phyloP scores from a whole-genome alignment of 64 coral and sea anemone genomes.

The Anthopleura sola region DNA sequence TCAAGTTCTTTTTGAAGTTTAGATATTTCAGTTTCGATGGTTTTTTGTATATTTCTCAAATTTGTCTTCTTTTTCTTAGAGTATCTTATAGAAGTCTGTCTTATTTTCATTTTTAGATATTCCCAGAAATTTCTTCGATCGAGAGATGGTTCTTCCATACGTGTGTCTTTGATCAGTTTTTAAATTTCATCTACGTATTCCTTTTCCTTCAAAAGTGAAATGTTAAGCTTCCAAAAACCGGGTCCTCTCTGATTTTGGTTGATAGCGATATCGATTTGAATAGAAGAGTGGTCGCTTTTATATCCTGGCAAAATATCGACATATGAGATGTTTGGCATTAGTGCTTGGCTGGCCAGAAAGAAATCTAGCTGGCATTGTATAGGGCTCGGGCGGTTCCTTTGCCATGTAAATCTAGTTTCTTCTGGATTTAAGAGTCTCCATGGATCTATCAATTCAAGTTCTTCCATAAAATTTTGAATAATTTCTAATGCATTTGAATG shows the following conservation, averaged over 20 bases:
- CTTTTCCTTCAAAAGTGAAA: conserved; percentile 20
- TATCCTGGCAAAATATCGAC: conserved; percentile 39
- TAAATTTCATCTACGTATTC: conserved; percentile 46
- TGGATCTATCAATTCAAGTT: conserved; percentile 3
- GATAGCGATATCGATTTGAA: not conserved
- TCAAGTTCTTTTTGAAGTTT: not conserved
- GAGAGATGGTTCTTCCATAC: not conserved
- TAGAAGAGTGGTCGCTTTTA: conserved; percentile 34
- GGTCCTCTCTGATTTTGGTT: conserved; percentile 45
- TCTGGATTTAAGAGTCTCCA: conserved; percentile 26
- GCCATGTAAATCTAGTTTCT: conserved; percentile 1
- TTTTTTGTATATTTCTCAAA: not conserved
- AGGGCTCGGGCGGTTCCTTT: conserved; percentile 1
- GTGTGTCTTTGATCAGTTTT: not conserved
- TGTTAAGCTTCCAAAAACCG: conserved; percentile 42
- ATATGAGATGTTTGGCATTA: not conserved
- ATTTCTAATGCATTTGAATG: not conserved
- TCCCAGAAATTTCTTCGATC: conserved; percentile 24
- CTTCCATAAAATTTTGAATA: not conserved
- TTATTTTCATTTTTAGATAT: conserved; percentile 43
- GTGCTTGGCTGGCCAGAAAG: conserved; percentile 7
- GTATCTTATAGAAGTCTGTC: conserved; percentile 15
- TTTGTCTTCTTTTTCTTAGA: conserved; percentile 36
- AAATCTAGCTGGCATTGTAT: conserved; percentile 30
- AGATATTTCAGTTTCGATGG: conserved; percentile 23